Evolutionary conservation across 2,113 vertebrate genomes (phyloP).

Genomic region (Phyllostomus discolor): DNA sequence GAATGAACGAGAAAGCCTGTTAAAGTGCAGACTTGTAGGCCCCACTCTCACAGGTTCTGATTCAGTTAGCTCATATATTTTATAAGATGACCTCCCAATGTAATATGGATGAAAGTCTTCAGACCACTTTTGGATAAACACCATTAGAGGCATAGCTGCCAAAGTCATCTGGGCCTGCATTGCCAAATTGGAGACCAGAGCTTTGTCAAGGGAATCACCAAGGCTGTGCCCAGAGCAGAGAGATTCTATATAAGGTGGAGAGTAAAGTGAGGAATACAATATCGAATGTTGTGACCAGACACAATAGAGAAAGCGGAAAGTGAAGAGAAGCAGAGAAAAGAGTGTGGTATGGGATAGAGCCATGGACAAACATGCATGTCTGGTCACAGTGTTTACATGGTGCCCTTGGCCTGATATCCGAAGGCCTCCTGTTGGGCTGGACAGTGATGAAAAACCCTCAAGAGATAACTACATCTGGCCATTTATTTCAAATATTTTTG

Average conservation of each 20-base stretch:
- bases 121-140: neutral
- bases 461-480: neutral
- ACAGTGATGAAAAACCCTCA: neutral
- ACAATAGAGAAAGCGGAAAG: neutral
- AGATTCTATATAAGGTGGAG: neutral
- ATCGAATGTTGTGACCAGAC: neutral
- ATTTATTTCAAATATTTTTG: neutral
- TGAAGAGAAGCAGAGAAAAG: neutral
- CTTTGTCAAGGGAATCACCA: neutral
- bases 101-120: neutral
- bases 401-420: neutral
- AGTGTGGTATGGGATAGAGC: no score
- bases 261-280: neutral
- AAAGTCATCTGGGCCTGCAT: neutral
- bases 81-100: neutral
- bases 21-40: neutral
- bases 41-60: neutral
- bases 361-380: accelerated
- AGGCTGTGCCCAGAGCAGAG: neutral
- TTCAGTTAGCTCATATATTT: neutral
- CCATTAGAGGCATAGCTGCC: neutral
- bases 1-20: neutral
- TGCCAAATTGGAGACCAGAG: neutral
- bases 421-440: neutral
- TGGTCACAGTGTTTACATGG: neutral